Base-by-base conservation (phyloP, 1,140 invertebrate species). In the Aphaenogaster floridana region DNA sequence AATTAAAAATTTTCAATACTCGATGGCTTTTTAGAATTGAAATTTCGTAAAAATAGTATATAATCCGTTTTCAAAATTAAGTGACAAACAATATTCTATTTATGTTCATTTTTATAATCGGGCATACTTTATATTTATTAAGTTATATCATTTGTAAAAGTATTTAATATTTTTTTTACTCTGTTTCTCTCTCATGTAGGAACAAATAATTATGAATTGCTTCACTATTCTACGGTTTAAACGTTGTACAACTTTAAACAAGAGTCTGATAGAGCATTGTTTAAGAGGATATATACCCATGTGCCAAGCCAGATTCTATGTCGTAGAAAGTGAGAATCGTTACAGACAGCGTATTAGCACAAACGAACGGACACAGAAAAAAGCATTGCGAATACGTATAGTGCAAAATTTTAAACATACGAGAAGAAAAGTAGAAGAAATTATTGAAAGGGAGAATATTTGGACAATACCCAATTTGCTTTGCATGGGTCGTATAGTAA, bases 401-500 rank as follows among this genome's bases (percentile, higher is more conserved):
- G 45, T 95, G 9, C 86, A 91, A 78, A 93, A 95, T 79, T 90
- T 95, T 9, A 92, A 90, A 64, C 79, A 92, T 42, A 95, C 94
- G 3, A 95, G 93, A 69, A 84, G 91, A 66, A 94, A 92, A 88
- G 93, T 95, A 15, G 93, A 94, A 72, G 88, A 93, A 64, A 95
- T 95, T 39, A 95, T 95, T 8, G 95, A 93, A 50, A 97, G 96
- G 93, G 98, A 99, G 96, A 99, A 99, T 95, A 97, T 99, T 83
- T 97, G 98, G 94, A 99, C 99, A 0, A 96, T 99, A 89, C 99
- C 99, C 48, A 99, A 99, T 95, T 96, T 98, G 50, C 94, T 99
- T 63, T 99, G 98, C 94, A 95, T 98, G 11, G 96, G 97, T 48
- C 96, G 99, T 92, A 99, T 99, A 92, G 94, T 97, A 5, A 96